Conservation (phyloP, 2,113 vertebrate genomes). For the Cryptomyrus ogoouensis region DNA sequence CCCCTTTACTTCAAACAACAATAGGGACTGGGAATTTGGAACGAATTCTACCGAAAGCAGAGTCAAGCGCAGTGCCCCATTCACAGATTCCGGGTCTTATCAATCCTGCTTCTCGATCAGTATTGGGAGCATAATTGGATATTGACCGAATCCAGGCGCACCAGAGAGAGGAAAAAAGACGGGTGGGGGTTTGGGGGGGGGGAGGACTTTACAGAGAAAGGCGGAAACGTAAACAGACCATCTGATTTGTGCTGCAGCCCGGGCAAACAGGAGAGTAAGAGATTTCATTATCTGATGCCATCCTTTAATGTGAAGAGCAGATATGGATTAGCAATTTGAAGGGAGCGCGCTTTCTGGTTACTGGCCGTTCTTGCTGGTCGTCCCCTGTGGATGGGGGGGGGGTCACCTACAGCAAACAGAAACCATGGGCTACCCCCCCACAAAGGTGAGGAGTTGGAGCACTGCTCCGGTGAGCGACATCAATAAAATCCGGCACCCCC, state of each 20-base stretch:
- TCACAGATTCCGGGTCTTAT: not conserved
- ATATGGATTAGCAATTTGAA: conserved; percentile 35
- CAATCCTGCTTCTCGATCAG: conserved; percentile 2
- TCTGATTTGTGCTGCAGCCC: conserved; percentile 30
- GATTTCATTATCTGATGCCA: conserved; percentile 46
- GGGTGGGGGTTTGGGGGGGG: conserved; percentile 26
- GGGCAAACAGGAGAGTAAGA: conserved; percentile 29
- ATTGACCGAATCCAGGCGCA: conserved; percentile 41
- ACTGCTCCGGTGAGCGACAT: not conserved
- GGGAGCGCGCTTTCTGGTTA: conserved; percentile 12
- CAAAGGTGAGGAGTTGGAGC: not conserved
- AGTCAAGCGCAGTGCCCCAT: not conserved
- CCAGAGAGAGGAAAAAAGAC: conserved; percentile 20
- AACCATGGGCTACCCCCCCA: not conserved
- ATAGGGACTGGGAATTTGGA: not conserved
- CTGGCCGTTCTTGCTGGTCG: not conserved
- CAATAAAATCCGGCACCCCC: not conserved
- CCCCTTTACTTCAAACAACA: not conserved
- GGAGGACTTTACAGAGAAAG: conserved; percentile 32
- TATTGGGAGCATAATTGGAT: conserved; percentile 47
- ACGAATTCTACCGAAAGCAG: not conserved
- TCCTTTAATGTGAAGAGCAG: conserved; percentile 34
- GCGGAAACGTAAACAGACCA: conserved; percentile 32
- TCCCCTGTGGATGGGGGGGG: not conserved
- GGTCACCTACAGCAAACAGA: not conserved